These are phyloP conservation scores for Pycnomerus fuliginosus DNA, from an alignment of 2,888 invertebrate species.

Conservation along the genomic window DNA sequence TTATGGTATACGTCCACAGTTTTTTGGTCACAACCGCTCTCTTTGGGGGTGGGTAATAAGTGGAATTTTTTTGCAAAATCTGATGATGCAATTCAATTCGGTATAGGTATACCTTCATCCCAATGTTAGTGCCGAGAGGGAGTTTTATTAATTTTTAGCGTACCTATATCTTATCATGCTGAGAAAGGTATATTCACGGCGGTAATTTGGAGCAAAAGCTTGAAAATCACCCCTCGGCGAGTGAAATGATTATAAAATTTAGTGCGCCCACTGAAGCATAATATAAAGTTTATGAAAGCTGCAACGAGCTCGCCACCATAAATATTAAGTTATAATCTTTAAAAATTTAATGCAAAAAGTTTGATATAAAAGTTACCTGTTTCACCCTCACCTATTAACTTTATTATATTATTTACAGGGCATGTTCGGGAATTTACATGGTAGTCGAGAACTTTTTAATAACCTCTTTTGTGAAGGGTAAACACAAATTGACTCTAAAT, in stretches of 20 bases:
- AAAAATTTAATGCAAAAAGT: slow-evolving; percentile 34
- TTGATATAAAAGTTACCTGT: slow-evolving; percentile 28
- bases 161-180: no score
- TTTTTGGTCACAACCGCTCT: no score
- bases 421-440: slow-evolving; percentile 38
- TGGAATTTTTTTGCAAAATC: no score
- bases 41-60: no score
- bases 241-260: slow-evolving; percentile 14
- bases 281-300: slow-evolving; percentile 22
- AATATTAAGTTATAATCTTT: slow-evolving; percentile 31
- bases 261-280: slow-evolving; percentile 12
- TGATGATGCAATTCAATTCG: no score
- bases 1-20: no score
- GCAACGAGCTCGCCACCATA: slow-evolving; percentile 19
- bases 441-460: slow-evolving; percentile 45
- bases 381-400: slow-evolving; percentile 34
- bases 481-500: slow-evolving; percentile 13
- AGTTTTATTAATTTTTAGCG: no score
- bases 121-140: no score
- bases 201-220: no score
- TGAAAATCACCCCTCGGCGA: background rate
- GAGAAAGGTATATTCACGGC: no score
- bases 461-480: slow-evolving; percentile 15
- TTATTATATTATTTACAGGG: slow-evolving; percentile 36
- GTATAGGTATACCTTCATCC: no score